These are phyloP conservation scores for Epistrophella euchroma DNA, from an alignment of 2,888 invertebrate genomes.

Conservation along the genomic window DNA sequence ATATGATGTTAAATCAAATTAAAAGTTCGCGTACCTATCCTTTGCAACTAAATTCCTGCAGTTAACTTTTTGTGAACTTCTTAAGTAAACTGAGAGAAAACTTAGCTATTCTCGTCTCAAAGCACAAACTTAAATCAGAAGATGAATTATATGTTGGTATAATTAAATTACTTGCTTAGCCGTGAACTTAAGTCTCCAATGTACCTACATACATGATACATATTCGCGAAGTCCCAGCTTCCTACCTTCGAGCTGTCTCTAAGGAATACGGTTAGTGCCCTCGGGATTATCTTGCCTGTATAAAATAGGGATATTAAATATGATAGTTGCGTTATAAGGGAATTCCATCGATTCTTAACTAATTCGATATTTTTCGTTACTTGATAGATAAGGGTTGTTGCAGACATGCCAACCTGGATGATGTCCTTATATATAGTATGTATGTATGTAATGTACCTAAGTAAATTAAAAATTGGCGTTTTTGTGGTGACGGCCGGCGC, in stretches of 20 bases:
- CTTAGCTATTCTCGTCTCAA: slow-evolving; percentile 23
- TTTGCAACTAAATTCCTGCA: slow-evolving; percentile 36
- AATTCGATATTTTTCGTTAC: background rate
- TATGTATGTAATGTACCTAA: background rate
- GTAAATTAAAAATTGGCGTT: background rate
- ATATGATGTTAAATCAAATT: slow-evolving; percentile 63
- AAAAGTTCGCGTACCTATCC: slow-evolving; percentile 64
- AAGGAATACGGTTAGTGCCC: slow-evolving; percentile 42
- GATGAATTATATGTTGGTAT: slow-evolving; percentile 24
- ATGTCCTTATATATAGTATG: background rate
- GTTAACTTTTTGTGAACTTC: slow-evolving; percentile 52
- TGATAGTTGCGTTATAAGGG: slow-evolving; percentile 52
- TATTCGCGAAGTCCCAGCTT: background rate
- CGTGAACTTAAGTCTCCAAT: background rate
- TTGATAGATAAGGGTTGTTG: background rate
- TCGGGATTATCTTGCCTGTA: slow-evolving; percentile 42
- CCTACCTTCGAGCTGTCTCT: background rate
- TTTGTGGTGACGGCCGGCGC: background rate
- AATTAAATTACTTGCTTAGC: slow-evolving; percentile 67
- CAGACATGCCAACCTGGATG: background rate
- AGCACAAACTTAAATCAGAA: slow-evolving; percentile 29
- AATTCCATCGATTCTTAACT: background rate
- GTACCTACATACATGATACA: background rate
- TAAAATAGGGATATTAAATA: slow-evolving; percentile 66
- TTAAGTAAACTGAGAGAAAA: slow-evolving; percentile 53